Evolutionary conservation across 2,888 invertebrate genomes (phyloP).

Genomic region (Adelphocoris suturalis): DNA sequence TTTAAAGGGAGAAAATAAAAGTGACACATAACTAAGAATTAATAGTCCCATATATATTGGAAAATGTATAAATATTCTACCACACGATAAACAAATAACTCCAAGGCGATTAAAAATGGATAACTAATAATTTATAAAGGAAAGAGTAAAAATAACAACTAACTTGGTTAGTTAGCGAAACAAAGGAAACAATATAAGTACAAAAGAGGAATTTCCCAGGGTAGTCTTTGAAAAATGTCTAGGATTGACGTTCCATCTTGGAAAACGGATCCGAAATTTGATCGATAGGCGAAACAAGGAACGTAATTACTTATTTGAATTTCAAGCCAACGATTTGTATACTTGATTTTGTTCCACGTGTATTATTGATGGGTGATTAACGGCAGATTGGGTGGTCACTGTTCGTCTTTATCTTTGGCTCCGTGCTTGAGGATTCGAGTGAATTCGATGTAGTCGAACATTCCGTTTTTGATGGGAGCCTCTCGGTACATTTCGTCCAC

Average conservation of each 20-base stretch:
- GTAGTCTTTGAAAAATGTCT: neutral
- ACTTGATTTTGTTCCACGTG: neutral
- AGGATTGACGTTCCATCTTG: neutral
- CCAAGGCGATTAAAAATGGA: conserved; percentile 22
- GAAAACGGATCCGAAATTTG: neutral
- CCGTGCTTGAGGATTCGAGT: conserved; percentile 99
- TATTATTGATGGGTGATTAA: neutral
- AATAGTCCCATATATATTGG: conserved; percentile 31
- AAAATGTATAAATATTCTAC: conserved; percentile 41
- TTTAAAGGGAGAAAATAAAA: neutral
- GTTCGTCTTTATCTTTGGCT: conserved; percentile 98
- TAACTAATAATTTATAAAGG: conserved; percentile 45
- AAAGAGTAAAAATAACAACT: conserved; percentile 48
- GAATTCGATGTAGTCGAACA: conserved; percentile 99
- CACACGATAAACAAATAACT: conserved; percentile 46
- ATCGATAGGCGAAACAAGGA: neutral
- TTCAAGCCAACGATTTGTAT: neutral
- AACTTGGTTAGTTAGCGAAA: conserved; percentile 54
- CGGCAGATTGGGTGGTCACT: conserved; percentile 79
- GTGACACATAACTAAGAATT: neutral
- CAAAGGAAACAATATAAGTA: conserved; percentile 47
- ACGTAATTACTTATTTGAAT: neutral
- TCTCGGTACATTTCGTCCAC: conserved; percentile 99
- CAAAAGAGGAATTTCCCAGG: neutral
- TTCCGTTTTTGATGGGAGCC: conserved; percentile 94